A percentile compares a stretch with the other conserved stretches of the same genome.
Conservation (phyloP, 2,888 invertebrate genomes). For the Sarcophaga variegata region DNA sequence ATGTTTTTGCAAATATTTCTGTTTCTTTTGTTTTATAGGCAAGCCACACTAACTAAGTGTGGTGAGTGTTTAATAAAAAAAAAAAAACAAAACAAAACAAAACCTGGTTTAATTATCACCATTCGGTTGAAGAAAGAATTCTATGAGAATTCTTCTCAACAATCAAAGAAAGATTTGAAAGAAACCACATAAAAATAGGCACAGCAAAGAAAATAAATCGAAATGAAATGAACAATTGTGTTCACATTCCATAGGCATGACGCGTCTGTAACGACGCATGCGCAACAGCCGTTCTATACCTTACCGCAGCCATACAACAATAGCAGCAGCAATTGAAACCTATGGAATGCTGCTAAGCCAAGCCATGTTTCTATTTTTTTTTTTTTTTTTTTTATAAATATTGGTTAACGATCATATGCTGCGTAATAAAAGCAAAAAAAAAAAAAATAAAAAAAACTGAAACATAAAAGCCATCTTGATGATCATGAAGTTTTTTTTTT, state of each 20-base stretch:
- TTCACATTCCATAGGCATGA: slow-evolving; percentile 77
- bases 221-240: background rate
- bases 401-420: background rate
- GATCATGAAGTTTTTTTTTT: slow-evolving; percentile 53
- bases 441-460: background rate
- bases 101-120: too few relatives aligned
- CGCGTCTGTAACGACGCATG: slow-evolving; percentile 70
- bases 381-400: slow-evolving; percentile 7
- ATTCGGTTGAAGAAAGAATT: background rate
- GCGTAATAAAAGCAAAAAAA: background rate
- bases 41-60: too few relatives aligned
- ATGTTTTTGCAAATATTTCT: too few relatives aligned
- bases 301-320: slow-evolving; percentile 34
- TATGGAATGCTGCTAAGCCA: background rate
- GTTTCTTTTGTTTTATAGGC: too few relatives aligned
- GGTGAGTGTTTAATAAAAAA: too few relatives aligned
- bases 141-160: background rate
- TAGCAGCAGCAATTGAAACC: slow-evolving; percentile 58
- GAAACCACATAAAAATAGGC: background rate
- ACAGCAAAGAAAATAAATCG: background rate
- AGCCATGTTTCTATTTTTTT: background rate
- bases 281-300: slow-evolving; percentile 65
- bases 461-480: slow-evolving; percentile 42
- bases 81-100: too few relatives aligned
- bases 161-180: background rate